Evolutionary conservation across 2,888 invertebrate genomes (phyloP).

Genomic region (Carabus problematicus): DNA sequence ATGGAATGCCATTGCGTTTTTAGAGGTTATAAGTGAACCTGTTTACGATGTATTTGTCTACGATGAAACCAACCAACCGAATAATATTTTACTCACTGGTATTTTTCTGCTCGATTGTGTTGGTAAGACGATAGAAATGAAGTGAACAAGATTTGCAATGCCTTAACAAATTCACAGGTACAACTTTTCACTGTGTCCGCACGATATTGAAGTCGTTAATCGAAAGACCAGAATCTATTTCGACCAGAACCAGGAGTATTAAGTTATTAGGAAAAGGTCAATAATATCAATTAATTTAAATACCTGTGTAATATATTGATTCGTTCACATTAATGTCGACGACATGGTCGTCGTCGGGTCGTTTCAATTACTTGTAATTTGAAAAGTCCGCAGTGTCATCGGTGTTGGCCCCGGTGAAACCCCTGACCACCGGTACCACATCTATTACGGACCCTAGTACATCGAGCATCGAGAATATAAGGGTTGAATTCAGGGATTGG

Average conservation of each 20-base stretch:
- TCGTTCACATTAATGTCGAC: background rate
- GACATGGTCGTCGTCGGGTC: background rate
- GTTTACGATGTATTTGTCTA: conserved; percentile 4
- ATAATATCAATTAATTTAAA: conserved; percentile 12
- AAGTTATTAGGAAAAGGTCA: background rate
- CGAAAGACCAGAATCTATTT: too few species aligned
- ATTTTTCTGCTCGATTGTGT: too few species aligned
- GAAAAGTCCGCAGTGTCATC: conserved; percentile 33
- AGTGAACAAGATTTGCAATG: too few species aligned
- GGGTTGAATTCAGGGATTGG: conserved; percentile 17
- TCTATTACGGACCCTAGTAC: too few species aligned
- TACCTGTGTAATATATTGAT: background rate
- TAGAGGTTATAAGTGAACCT: conserved; percentile 7
- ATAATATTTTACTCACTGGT: too few species aligned
- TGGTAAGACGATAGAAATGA: too few species aligned
- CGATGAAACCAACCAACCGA: too few species aligned
- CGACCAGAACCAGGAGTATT: too few species aligned
- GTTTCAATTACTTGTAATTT: conserved; percentile 31
- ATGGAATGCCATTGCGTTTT: conserved; percentile 14
- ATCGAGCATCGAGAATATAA: background rate
- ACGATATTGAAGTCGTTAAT: too few species aligned
- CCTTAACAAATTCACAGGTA: too few species aligned
- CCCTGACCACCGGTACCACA: background rate
- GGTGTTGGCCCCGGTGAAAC: background rate
- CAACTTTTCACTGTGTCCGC: too few species aligned